phyloP scores from a whole-genome alignment of 2,113 vertebrate genomes.

The Craseonycteris thonglongyai region DNA sequence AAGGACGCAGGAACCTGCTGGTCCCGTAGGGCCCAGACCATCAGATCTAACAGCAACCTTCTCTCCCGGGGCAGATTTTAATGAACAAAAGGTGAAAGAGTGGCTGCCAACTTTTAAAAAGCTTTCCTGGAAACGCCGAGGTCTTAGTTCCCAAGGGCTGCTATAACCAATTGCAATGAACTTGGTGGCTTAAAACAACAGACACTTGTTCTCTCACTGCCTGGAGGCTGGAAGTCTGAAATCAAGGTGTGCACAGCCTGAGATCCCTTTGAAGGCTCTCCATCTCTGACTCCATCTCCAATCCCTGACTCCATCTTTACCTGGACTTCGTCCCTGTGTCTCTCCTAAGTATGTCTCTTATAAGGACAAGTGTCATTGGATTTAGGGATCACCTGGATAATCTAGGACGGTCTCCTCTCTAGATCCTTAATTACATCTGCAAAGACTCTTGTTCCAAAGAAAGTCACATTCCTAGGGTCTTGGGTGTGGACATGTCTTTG shows the following conservation, averaged over 20 bases:
- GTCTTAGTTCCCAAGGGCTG: background rate
- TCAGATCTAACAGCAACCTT: background rate
- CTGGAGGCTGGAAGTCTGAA: background rate
- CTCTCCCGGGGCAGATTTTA: background rate
- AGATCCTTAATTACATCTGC: background rate
- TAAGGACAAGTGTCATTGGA: background rate
- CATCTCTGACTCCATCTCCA: background rate
- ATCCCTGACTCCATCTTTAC: background rate
- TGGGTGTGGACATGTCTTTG: background rate
- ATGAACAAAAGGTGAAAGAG: background rate
- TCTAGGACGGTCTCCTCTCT: background rate
- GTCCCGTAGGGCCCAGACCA: background rate
- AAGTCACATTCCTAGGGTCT: background rate
- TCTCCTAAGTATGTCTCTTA: background rate
- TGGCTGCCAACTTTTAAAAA: background rate
- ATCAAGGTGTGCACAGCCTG: background rate
- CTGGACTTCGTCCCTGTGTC: background rate
- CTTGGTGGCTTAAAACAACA: background rate
- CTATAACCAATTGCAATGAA: background rate
- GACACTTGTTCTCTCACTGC: background rate
- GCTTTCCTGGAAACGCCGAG: background rate
- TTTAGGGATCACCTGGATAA: background rate
- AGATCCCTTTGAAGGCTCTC: background rate
- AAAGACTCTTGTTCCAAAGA: background rate
- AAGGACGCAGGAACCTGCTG: background rate